Base-by-base conservation (phyloP, 2,113 vertebrate species). In the Eidolon helvum region DNA sequence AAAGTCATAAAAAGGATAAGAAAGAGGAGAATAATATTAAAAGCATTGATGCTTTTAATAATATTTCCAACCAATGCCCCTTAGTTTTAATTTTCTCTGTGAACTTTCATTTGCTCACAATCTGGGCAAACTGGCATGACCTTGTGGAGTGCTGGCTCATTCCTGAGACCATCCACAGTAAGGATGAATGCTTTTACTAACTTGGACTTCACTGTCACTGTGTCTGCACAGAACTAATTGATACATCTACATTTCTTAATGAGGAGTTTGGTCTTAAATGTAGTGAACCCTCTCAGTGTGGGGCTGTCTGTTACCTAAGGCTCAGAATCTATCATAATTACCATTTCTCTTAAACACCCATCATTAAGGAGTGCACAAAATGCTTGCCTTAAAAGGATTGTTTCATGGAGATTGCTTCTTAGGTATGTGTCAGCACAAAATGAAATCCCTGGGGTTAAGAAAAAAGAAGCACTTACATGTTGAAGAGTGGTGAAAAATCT, bases 321-420 rank as follows among this genome's bases (percentile, higher is more conserved):
- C 97, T 98, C 98, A 98, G 98, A 98, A 98, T 98, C 97, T 97
- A 66, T 97, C 85, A 96, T 98, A 98, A 98, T 98, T 98, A 98
- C 91, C 0, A 0, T 97, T 97, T 98, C 94, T 98, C 77, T 97
- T 98, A 98, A 98, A 98, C 95, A 96, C 87, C 97, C 89, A 91
- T 98, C 96, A 98, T 98, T 98, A 98, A 98, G 95, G 89, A 97
- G 95, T 12, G 83, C 92, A 96, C 97, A 97, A 97, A 98, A 98
- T 91, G 91, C 95, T 97, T 97, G 93, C 90, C 96, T 98, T 98
- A 96, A 97, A 96, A 98, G 98, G 98, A 90, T 95, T 96, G 94
- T 96, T 98, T 96, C 65, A 87, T 97, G 98, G 97, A 96, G 97
- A 97, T 83, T 97, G 96, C 95, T 96, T 87, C 87, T 96, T 97